Evolutionary conservation across 2,797 vertebrate genomes (phyloP).

Genomic region (Sebastes umbrosus): DNA sequence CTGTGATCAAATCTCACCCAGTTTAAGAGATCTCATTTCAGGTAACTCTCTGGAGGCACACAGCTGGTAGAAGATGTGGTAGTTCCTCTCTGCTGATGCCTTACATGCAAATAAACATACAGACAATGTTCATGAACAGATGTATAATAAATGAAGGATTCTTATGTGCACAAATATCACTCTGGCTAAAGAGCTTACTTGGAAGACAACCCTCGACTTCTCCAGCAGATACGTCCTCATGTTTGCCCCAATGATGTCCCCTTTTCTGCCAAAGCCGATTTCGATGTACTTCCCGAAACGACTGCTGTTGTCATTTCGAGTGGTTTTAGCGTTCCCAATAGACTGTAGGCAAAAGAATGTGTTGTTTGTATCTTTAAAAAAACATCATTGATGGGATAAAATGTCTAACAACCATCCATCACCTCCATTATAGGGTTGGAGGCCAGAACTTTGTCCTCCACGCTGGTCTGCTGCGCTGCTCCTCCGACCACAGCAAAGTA

Average conservation of each 20-base stretch:
- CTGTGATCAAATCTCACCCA: conserved; percentile 68
- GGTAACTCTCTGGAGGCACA: conserved; percentile 83
- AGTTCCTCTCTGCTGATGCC: conserved; percentile 83
- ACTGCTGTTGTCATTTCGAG: conserved; percentile 88
- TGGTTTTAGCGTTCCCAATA: conserved; percentile 87
- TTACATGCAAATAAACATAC: conserved; percentile 27
- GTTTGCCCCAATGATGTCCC: conserved; percentile 82
- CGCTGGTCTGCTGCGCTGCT: conserved; percentile 79
- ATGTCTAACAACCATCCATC: not conserved
- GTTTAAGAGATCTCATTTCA: conserved; percentile 80
- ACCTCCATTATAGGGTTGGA: conserved; percentile 89
- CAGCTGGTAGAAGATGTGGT: conserved; percentile 89
- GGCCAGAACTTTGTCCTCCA: conserved; percentile 86
- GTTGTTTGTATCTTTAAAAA: not conserved
- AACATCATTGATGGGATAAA: not conserved
- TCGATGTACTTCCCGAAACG: conserved; percentile 88
- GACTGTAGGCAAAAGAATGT: conserved; percentile 66
- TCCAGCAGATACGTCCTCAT: conserved; percentile 88
- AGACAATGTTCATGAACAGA: not conserved
- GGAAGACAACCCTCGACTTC: conserved; percentile 87
- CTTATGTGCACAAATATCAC: not conserved
- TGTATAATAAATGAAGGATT: not conserved
- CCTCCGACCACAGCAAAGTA: conserved; percentile 85
- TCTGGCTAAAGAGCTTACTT: conserved; percentile 64
- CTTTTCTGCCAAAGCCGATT: conserved; percentile 80